Base-by-base conservation (phyloP, 2,888 invertebrate genomes). In the Melieria omissa region DNA sequence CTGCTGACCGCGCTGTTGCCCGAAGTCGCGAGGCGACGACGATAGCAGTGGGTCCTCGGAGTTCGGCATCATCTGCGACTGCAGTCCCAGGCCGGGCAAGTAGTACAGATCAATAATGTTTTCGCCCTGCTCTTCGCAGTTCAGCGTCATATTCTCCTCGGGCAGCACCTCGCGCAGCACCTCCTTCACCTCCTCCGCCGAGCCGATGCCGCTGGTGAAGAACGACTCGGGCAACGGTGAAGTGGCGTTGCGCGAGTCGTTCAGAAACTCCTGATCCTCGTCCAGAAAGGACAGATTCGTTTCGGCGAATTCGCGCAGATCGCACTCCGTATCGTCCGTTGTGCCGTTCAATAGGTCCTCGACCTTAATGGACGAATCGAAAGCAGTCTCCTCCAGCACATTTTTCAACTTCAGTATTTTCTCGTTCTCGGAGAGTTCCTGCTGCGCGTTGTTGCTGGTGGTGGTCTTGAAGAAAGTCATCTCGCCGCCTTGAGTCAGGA, bases 31-130 rank as follows among this genome's bases (percentile, higher is more conserved):
- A 0, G 95, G 94, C 78, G 92, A 94, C 73, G 95, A 95, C 0
- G 95, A 95, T 16, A 95, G 85, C 4, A 95, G 86, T 0, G 95
- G 95, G 84, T 95, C 95, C 81, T 95, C 95, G 0, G 95, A 95
- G 83, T 95, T 95, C 10, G 95, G 92, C 93, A 95, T 93, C 90
- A 95, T 95, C 80, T 94, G 93, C 5, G 92, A 93, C 76, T 94
- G 92, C 8, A 93, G 88, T 0, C 90, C 89, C n/a, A 87, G 65
- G 0, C 85, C 86, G 0, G 87, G 88, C 61, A 87, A 77, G 68
- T 87, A 87, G 73, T 87, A 87, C 60, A 87, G 79, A 79, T 87
- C 87, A 54, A 88, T 86, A 8, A 87, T 81, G 41, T 89, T 88
- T 72, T 89, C 77, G 14, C 68, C 73, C 70, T 77, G 76, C 60